Conservation (phyloP, 1,140 invertebrate genomes). For the Cataglyphis hispanica region DNA sequence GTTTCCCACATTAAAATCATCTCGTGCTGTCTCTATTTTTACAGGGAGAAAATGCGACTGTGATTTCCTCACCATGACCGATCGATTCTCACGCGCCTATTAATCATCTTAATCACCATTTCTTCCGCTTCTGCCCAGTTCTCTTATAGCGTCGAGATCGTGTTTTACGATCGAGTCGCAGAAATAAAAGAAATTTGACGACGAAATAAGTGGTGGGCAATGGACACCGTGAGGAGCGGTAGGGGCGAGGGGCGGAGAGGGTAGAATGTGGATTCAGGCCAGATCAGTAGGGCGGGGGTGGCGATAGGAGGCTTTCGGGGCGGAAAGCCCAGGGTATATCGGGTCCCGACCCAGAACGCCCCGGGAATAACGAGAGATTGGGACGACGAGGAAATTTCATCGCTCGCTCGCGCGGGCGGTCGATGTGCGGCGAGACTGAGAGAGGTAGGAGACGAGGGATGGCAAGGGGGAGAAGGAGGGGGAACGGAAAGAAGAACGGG, state of each 20-base stretch:
- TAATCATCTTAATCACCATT: slow-evolving; percentile 43
- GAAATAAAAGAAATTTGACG: slow-evolving; percentile 40
- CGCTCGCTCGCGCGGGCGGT: slow-evolving; percentile 64
- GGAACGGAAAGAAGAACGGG: neutral
- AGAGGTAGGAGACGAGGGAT: slow-evolving; percentile 14
- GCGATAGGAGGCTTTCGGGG: slow-evolving; percentile 54
- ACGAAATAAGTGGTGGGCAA: slow-evolving; percentile 38
- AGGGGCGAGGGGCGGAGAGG: slow-evolving; percentile 29
- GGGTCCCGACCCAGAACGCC: slow-evolving; percentile 68
- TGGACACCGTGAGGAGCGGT: neutral
- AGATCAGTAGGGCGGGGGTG: slow-evolving; percentile 36
- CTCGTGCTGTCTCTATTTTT: neutral
- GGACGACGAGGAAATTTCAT: slow-evolving; percentile 76
- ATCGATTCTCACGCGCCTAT: slow-evolving; percentile 52
- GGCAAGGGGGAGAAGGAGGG: neutral
- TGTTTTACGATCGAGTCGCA: slow-evolving; percentile 49
- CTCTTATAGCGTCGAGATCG: slow-evolving; percentile 13
- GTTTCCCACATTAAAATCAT: neutral
- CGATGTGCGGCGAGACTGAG: slow-evolving; percentile 66
- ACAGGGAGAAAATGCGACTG: neutral
- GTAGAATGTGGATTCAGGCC: slow-evolving; percentile 20
- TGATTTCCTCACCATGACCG: slow-evolving; percentile 11
- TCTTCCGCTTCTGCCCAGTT: neutral
- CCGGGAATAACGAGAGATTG: slow-evolving; percentile 73
- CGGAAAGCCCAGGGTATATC: slow-evolving; percentile 72